phyloP scores from a whole-genome alignment of 2,888 invertebrate genomes.

The Trichopria drosophilae region DNA sequence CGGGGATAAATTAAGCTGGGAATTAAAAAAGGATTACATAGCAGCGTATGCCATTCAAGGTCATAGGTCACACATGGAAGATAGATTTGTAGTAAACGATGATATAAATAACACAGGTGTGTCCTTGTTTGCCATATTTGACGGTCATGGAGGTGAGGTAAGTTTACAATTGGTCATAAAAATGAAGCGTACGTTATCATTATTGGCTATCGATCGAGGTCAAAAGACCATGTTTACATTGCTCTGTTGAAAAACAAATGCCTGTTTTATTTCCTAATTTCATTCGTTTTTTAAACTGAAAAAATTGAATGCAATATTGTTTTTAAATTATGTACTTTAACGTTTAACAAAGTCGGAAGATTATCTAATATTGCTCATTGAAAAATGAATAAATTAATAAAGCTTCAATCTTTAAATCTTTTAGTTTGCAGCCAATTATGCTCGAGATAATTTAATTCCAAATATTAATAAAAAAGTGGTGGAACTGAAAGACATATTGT shows the following conservation, averaged over 20 bases:
- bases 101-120: conserved; percentile 84
- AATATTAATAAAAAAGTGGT: conserved; percentile 77
- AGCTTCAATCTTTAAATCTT: too few relatives aligned
- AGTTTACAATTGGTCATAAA: too few relatives aligned
- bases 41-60: conserved; percentile 92
- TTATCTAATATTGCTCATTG: too few relatives aligned
- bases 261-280: too few relatives aligned
- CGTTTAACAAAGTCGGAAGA: too few relatives aligned
- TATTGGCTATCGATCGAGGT: too few relatives aligned
- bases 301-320: conserved; percentile 8
- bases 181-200: too few relatives aligned
- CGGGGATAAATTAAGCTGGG: conserved; percentile 70
- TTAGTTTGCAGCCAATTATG: conserved; percentile 87
- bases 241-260: too few relatives aligned
- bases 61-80: conserved; percentile 89
- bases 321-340: conserved; percentile 1
- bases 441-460: conserved; percentile 83
- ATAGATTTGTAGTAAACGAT: conserved; percentile 86
- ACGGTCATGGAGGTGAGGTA: conserved; percentile 92
- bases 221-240: too few relatives aligned
- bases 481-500: conserved; percentile 71
- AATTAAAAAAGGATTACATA: conserved; percentile 72
- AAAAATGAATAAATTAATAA: too few relatives aligned
- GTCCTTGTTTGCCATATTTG: conserved; percentile 89
- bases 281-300: conserved; percentile 1